These are phyloP conservation scores for Monopterus albus DNA, from an alignment of 2,113 vertebrate genomes.

Conservation along the genomic window DNA sequence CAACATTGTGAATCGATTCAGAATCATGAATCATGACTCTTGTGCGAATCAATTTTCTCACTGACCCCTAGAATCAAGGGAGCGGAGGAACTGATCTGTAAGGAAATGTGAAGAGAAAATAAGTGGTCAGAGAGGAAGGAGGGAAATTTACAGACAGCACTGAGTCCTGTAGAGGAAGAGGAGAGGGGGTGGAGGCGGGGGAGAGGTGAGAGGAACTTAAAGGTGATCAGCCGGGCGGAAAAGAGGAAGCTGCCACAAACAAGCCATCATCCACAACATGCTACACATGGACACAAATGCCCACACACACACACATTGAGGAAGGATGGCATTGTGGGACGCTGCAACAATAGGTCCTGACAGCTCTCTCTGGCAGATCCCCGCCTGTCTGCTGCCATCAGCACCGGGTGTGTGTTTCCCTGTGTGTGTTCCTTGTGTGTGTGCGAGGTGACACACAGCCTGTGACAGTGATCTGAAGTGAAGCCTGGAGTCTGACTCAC, in stretches of 20 bases:
- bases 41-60: too few relatives aligned
- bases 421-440: constrained; percentile 8
- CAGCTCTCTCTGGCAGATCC: constrained; percentile 54
- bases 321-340: constrained; percentile 46
- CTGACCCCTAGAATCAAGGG: too few relatives aligned
- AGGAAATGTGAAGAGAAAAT: not conserved
- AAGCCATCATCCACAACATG: not conserved
- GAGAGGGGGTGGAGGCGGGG: not conserved
- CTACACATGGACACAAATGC: not conserved
- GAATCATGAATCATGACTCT: too few relatives aligned
- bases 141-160: not conserved
- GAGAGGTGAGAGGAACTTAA: not conserved
- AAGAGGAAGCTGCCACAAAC: constrained; percentile 12
- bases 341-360: constrained; percentile 59
- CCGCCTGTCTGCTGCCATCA: constrained; percentile 60
- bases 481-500: constrained; percentile 75
- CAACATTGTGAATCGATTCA: too few relatives aligned
- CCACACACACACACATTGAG: constrained; percentile 6
- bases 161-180: not conserved
- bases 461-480: constrained; percentile 68
- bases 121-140: not conserved
- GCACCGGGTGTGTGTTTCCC: constrained; percentile 25
- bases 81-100: not conserved
- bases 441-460: constrained; percentile 44
- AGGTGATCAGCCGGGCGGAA: constrained; percentile 11